These are phyloP conservation scores for Argopecten irradians DNA, from an alignment of 1,140 invertebrate species.

Conservation along the genomic window DNA sequence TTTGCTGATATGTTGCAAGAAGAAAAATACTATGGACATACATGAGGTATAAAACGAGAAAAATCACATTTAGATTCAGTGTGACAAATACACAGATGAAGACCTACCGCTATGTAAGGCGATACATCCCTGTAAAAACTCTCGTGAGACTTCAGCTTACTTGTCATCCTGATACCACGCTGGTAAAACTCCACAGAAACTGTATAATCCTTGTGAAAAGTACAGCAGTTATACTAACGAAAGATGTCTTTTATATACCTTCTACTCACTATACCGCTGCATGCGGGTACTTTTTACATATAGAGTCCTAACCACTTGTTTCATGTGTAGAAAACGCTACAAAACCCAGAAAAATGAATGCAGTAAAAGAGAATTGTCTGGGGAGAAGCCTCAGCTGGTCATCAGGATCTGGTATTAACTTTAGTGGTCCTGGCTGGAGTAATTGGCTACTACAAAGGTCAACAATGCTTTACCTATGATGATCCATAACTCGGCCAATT, in stretches of 20 bases:
- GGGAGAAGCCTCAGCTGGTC: constrained; percentile 3
- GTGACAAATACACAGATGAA: neutral
- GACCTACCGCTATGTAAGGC: neutral
- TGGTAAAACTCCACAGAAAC: neutral
- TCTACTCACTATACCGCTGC: neutral
- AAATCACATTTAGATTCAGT: neutral
- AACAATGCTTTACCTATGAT: constrained; percentile 1
- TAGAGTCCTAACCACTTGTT: neutral
- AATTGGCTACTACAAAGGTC: neutral
- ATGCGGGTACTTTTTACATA: neutral
- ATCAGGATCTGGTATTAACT: neutral
- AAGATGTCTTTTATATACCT: neutral
- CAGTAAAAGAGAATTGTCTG: neutral
- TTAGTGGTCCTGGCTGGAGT: neutral
- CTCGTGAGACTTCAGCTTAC: constrained; percentile 10
- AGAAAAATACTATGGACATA: no score
- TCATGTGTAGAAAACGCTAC: neutral
- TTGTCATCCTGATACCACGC: neutral
- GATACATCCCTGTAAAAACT: neutral
- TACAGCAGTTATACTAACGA: neutral
- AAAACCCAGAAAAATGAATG: neutral
- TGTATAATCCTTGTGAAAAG: neutral
- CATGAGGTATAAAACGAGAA: no score
- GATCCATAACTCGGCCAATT: neutral
- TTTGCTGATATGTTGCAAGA: no score